Conservation (phyloP, 2,888 invertebrate genomes). For the Perdita meconis region DNA sequence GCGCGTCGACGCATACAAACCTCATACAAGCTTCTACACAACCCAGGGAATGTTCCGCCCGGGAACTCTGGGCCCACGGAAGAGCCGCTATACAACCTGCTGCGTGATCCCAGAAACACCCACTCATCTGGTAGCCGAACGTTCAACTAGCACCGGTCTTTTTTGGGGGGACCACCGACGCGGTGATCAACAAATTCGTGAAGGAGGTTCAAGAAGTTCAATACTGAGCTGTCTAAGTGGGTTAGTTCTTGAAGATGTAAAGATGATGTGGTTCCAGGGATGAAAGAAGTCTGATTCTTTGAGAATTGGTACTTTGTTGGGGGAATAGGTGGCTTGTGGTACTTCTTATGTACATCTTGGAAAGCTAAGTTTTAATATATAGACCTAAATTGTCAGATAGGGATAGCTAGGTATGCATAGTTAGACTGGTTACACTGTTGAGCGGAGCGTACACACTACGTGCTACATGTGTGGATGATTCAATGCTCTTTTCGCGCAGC, state of each 20-base stretch:
- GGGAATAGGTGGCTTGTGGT: no score
- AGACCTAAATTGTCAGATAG: no score
- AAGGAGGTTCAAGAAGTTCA: not conserved
- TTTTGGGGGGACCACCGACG: conserved; percentile 22
- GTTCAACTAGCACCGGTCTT: conserved; percentile 28
- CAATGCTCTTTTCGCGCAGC: no score
- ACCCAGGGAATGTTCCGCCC: conserved; percentile 18
- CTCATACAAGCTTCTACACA: conserved; percentile 16
- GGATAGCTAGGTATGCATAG: no score
- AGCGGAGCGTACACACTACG: no score
- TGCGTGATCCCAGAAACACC: conserved; percentile 28
- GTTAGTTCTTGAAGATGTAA: not conserved
- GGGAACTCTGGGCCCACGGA: conserved; percentile 9
- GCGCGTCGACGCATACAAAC: conserved; percentile 66
- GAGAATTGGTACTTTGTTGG: no score
- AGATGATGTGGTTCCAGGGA: not conserved
- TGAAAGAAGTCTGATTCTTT: no score
- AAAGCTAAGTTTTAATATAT: no score
- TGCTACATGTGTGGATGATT: no score
- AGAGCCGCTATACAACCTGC: conserved; percentile 55
- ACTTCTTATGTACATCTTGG: no score
- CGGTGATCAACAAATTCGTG: conserved; percentile 4
- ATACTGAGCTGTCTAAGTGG: not conserved
- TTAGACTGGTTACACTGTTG: no score
- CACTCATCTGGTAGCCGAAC: conserved; percentile 57